A percentile compares a stretch with the other conserved stretches of the same genome.
Conservation (phyloP, 2,113 vertebrate species). For the Guaruba guarouba region DNA sequence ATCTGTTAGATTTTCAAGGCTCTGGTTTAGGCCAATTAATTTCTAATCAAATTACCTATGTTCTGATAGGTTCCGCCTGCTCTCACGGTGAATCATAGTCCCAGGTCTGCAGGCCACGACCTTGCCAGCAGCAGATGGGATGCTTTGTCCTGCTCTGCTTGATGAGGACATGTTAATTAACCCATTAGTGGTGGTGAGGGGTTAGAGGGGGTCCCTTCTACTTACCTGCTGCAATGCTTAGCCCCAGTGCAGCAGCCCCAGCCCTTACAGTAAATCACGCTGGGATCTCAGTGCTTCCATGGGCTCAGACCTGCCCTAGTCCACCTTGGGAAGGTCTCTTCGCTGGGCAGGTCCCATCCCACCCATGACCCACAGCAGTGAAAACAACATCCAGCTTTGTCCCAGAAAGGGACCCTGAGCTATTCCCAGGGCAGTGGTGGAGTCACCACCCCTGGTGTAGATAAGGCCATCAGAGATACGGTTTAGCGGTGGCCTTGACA, state of each 20-base stretch:
- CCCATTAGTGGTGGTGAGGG: background rate
- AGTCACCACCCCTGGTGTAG: background rate
- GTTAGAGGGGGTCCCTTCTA: background rate
- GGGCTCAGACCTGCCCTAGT: background rate
- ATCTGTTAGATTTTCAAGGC: slow-evolving; percentile 52
- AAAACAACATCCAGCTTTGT: rapidly evolving
- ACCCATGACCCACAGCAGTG: rapidly evolving
- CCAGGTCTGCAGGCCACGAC: background rate
- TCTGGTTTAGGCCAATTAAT: slow-evolving; percentile 41
- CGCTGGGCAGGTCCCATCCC: background rate
- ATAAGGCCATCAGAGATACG: background rate
- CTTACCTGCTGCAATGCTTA: background rate
- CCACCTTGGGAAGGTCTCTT: background rate
- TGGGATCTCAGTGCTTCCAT: background rate
- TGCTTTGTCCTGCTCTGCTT: rapidly evolving
- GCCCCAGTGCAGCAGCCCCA: background rate
- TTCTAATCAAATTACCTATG: slow-evolving; percentile 51
- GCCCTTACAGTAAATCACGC: rapidly evolving
- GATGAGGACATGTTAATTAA: background rate
- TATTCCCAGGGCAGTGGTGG: background rate
- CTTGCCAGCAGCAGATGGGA: rapidly evolving
- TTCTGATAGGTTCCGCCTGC: background rate
- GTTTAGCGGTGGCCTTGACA: background rate
- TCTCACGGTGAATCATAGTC: background rate
- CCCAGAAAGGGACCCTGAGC: background rate